Base-by-base conservation (phyloP, 2,888 invertebrate genomes). In the Apodemia duryi region DNA sequence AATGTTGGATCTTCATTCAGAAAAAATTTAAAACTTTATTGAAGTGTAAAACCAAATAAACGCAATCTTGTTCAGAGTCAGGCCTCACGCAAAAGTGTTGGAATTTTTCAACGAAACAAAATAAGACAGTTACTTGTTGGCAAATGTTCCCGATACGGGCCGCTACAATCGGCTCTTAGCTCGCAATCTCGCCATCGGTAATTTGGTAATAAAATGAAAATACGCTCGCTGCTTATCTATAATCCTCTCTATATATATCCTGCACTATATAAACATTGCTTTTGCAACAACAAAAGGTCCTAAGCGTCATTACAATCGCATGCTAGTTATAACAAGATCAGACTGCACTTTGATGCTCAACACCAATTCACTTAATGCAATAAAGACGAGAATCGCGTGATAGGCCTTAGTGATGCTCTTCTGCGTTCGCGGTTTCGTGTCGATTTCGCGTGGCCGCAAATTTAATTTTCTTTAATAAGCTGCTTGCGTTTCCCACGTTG, bases 141-240 rank as follows among this genome's bases (percentile, higher is more conserved):
- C 87, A 85, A 87, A 86, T 85, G 85, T 83, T 82, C 73, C 78
- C 75, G 90, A 90, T 89, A 86, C 79, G 76, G 74, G 68, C 73
- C 67, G 71, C 71, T 75, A 83, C 86, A 87, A 90, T 90, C 90
- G 83, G 73, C 77, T 73, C 80, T 72, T 76, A 73, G 67, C 67
- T 73, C 76, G 72, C 81, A 80, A 91, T 91, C 91, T 84, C 76
- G 38, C 83, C 85, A 92, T 92, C 92, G 91, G 92, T 90, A 92
- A 92, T 92, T 92, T 91, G 89, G 91, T 91, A 92, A 92, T 92
- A 92, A 92, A 92, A 92, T 89, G 92, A 91, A 90, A 92, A 92
- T 91, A 89, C 88, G 82, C 80, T 86, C 85, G 77, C 77, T 70
- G 74, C 87, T 90, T 91, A 91, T 91, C 91, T 86, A 81, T 82